A percentile compares a stretch with the other conserved stretches of the same genome.
Conservation (phyloP, 2,888 invertebrate genomes). For the Troides aeacus region DNA sequence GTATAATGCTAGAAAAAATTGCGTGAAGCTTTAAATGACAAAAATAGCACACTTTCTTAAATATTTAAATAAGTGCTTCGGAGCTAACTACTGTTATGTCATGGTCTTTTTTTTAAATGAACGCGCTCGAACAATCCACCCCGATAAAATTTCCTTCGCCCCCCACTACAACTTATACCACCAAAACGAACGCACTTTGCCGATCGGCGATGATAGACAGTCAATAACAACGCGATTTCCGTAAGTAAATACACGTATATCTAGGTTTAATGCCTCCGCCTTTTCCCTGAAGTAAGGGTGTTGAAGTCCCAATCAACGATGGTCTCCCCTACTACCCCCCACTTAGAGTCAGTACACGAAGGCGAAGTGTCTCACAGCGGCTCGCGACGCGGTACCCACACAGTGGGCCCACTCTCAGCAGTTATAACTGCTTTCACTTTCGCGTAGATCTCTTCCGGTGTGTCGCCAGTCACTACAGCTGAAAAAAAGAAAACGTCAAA, state of each 20-base stretch:
- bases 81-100: not conserved
- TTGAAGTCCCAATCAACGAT: constrained; percentile 23
- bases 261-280: constrained; percentile 9
- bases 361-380: constrained; percentile 86
- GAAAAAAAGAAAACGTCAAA: constrained; percentile 33
- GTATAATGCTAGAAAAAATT: not conserved
- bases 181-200: not conserved
- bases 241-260: not conserved
- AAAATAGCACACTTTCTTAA: constrained; percentile 2
- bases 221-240: not conserved
- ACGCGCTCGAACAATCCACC: not conserved
- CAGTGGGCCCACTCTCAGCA: constrained; percentile 96
- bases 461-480: constrained; percentile 98
- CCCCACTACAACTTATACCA: not conserved
- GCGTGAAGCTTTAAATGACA: constrained; percentile 1
- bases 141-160: too few relatives aligned
- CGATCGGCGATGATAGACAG: too few relatives aligned
- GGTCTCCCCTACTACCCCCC: constrained; percentile 2
- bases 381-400: constrained; percentile 98
- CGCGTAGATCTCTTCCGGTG: constrained; percentile 97
- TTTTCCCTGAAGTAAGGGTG: constrained; percentile 16
- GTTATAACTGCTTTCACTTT: constrained; percentile 96
- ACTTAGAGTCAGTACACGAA: constrained; percentile 9
- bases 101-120: not conserved
- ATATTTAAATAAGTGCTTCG: constrained; percentile 1